Evolutionary conservation across 2,888 invertebrate species (phyloP), one percentile per base, ranked within the genome.

Genomic region (Idaea dimidiata): DNA sequence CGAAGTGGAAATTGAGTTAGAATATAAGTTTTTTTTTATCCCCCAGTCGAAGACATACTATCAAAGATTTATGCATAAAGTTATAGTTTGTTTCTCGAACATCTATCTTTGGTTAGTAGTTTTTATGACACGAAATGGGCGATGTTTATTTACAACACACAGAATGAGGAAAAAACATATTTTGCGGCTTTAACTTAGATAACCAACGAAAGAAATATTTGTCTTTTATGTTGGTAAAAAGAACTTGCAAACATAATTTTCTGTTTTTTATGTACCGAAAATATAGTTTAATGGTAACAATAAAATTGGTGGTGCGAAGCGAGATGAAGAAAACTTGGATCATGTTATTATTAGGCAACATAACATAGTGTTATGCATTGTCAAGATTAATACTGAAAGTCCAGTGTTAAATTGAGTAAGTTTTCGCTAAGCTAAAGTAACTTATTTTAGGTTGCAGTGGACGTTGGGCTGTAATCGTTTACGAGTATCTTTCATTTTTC

Each of bases 1-100:
- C 43, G 43, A 43, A 43, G 43, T 43, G 43, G 43, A 43, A 43
- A 43, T 43, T 43, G 43, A 43, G 43, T 43, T 43, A 43, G 43
- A 43, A 43, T 43, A 43, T 43, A 43, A 43, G 43, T 43, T 43
- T 43, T 43, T 43, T 43, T 43, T 43, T 43, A 43, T 43, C 43
- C 43, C 43, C 43, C 43, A 43, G 43, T 43, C 10, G 43, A 43
- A 43, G 43, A 14, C 43, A 14, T 43, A 43, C 43, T 10, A 43
- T 43, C 43, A 14, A 43, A 43, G 43, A 43, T 43, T 43, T 43
- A 43, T 43, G 43, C 43, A 43, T 43, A 43, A 43, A 43, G 43
- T 43, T 43, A 43, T 43, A 14, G 43, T 43, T 43, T 43, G 43
- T 43, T 43, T 43, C 43, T 43, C 43, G 43, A 43, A 43, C 43